phyloP scores from a whole-genome alignment of 2,888 invertebrate genomes.

The Meta bourneti region DNA sequence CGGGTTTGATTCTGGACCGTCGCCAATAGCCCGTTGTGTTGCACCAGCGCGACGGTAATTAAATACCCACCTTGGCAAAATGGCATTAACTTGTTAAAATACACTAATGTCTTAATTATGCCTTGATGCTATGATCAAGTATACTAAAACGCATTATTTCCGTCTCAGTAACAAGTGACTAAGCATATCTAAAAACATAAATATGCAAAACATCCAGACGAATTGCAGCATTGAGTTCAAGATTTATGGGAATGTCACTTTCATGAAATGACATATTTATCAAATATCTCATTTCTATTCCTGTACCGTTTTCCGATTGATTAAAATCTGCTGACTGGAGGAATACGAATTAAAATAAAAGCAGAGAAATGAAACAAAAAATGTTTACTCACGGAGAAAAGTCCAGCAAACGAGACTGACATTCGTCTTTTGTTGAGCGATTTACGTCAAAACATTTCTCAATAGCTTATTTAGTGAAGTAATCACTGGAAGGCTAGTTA shows the following conservation, averaged over 20 bases:
- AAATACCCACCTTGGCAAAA: too few species aligned
- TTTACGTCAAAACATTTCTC: conserved; percentile 32
- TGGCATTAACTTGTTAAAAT: too few species aligned
- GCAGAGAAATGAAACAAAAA: conserved; percentile 21
- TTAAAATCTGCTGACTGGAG: not conserved
- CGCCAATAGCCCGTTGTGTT: too few species aligned
- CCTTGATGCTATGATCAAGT: too few species aligned
- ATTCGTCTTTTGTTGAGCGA: conserved; percentile 40
- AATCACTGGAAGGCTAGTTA: not conserved
- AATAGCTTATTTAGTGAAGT: not conserved
- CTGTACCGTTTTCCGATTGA: conserved; percentile 6
- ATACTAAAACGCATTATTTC: too few species aligned
- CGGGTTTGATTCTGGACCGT: too few species aligned
- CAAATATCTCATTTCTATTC: not conserved
- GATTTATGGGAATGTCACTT: not conserved
- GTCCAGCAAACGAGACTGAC: conserved; percentile 42
- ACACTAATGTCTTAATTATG: too few species aligned
- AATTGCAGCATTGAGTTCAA: not conserved
- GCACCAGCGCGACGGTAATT: too few species aligned
- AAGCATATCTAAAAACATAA: not conserved
- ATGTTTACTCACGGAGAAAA: conserved; percentile 8
- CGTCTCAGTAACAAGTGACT: too few species aligned
- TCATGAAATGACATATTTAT: not conserved
- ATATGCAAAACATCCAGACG: not conserved
- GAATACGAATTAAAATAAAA: not conserved